These are phyloP conservation scores for Ceratitis capitata DNA, from an alignment of 1,140 invertebrate genomes.

Conservation along the genomic window DNA sequence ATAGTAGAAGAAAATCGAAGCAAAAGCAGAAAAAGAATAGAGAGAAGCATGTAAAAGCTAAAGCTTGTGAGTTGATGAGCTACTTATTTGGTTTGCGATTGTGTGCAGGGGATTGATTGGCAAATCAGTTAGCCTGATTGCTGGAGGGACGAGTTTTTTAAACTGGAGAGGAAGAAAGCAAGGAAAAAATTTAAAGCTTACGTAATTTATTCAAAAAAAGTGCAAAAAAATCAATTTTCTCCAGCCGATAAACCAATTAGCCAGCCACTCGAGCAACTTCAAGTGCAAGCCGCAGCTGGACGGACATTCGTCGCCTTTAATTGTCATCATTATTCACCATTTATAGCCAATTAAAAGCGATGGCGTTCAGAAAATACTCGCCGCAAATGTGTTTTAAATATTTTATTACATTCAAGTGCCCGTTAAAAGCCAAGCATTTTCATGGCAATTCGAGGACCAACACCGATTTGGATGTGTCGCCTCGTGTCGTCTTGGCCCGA, in stretches of 20 bases:
- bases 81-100: too few species aligned
- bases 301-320: neutral
- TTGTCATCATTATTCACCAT: neutral
- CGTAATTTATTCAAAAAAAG: too few species aligned
- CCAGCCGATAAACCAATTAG: neutral
- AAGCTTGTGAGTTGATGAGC: too few species aligned
- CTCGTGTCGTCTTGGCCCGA: neutral
- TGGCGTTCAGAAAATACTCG: neutral
- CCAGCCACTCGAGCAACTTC: neutral
- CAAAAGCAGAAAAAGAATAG: neutral
- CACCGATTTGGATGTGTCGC: neutral
- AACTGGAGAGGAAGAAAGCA: neutral
- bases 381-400: conserved; percentile 2
- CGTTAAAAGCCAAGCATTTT: neutral
- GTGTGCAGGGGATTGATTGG: too few species aligned
- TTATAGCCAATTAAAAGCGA: conserved; percentile 6
- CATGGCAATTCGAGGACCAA: neutral
- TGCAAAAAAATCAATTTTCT: neutral
- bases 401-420: neutral
- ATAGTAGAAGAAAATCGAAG: neutral
- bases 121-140: neutral
- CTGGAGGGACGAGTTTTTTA: neutral
- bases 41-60: neutral
- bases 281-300: neutral
- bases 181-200: neutral